Evolutionary conservation across 2,888 invertebrate genomes (phyloP), one percentile per base, ranked within the genome.

Genomic region (Rhingia campestris): DNA sequence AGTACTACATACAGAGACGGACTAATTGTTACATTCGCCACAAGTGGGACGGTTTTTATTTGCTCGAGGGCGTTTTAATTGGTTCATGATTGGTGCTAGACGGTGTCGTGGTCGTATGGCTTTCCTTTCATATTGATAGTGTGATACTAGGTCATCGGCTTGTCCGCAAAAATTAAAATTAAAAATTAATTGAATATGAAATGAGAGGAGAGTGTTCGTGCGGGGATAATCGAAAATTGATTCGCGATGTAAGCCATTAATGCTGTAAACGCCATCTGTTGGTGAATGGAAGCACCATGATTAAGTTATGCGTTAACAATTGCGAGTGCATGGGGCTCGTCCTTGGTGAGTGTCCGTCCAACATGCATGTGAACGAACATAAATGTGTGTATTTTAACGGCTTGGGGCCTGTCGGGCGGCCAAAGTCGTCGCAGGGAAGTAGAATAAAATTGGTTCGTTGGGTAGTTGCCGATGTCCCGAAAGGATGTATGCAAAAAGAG

Each of bases 11-110:
- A 22, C 2, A 22, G 73, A 61, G 69, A 69, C 73, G 77, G 37
- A 82, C 82, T 82, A 82, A 82, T 82, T 82, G 79, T 82, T 79
- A 79, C 73, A 79, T 67, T 79, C 64, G 84, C 84, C 84, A 84
- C 80, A 80, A 80, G 80, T 84, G 84, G 74, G 74, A 66, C 59
- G 79, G 69, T 74, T 84, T 80, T 74, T 84, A 75, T 79, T 84
- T 84, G 80, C 79, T 80, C 53, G 64, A 75, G 79, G 79, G 70
- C 37, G 37, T 66, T 84, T 84, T 84, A 84, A 84, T 84, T 84
- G 74, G 58, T 59, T 54, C 74, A 73, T 79, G 66, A 64, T 80
- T 75, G 74, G 64, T 56, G 35, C 64, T 49, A 66, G 74, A 79
- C 67, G 43, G 43, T 22, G 22, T 22, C 22, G 22, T 22, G 22